A percentile compares a stretch with the other conserved stretches of the same genome.
Conservation (phyloP, 2,113 vertebrate genomes). For the Dryoscopus gambensis region DNA sequence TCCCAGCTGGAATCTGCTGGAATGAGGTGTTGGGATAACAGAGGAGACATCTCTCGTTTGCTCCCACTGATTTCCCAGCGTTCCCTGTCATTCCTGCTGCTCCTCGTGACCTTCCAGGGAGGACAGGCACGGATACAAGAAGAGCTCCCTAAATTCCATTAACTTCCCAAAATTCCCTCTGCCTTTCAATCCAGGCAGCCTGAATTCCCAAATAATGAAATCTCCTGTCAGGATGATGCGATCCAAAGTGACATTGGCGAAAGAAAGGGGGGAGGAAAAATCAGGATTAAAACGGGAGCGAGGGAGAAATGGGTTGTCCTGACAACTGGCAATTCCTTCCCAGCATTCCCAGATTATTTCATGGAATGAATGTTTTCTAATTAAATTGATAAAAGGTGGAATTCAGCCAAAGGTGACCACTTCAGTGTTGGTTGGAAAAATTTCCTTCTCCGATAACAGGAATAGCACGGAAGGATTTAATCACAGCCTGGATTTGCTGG, state of each 20-base stretch:
- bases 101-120: background rate
- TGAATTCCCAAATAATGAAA: slow-evolving; percentile 5
- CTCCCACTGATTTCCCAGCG: background rate
- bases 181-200: background rate
- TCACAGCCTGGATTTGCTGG: background rate
- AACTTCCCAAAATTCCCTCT: background rate
- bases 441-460: background rate
- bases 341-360: background rate
- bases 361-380: background rate
- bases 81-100: background rate
- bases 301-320: background rate
- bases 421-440: background rate
- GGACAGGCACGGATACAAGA: background rate
- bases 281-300: background rate
- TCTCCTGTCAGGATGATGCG: slow-evolving; percentile 16
- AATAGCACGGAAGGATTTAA: background rate
- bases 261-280: background rate
- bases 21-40: background rate
- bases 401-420: background rate
- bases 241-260: slow-evolving; percentile 40
- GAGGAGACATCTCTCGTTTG: fast-evolving
- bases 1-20: background rate
- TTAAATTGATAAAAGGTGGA: background rate
- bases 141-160: background rate
- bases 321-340: slow-evolving; percentile 20